These are phyloP conservation scores for Halcyon senegalensis DNA, from an alignment of 2,113 vertebrate species.

Conservation along the genomic window DNA sequence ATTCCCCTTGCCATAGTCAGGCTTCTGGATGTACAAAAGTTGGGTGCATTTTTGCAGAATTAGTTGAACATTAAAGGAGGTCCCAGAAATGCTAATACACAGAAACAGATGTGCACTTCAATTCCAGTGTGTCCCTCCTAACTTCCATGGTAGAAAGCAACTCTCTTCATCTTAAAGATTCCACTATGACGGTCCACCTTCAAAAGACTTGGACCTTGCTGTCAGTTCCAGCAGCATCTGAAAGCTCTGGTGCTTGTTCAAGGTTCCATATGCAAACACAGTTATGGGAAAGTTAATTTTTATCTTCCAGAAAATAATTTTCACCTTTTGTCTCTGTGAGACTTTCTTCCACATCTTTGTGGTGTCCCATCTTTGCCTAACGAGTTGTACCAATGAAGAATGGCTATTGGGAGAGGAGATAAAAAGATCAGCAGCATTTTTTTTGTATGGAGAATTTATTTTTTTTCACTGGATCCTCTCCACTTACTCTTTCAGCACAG, in stretches of 20 bases:
- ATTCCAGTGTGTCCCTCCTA: not conserved
- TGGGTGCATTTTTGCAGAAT: not conserved
- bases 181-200: not conserved
- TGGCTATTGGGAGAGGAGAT: not conserved
- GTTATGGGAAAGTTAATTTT: not conserved
- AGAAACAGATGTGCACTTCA: not conserved
- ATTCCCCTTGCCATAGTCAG: not conserved
- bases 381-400: not conserved
- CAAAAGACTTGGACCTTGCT: not conserved
- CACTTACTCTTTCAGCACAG: not conserved
- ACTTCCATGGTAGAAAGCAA: not conserved
- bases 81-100: not conserved
- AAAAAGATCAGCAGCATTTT: not conserved
- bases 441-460: not conserved
- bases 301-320: not conserved
- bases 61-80: not conserved
- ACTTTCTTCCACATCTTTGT: not conserved
- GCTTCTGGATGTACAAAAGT: not conserved
- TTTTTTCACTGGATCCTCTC: not conserved
- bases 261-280: rapidly evolving
- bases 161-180: not conserved
- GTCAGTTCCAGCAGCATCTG: not conserved
- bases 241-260: not conserved
- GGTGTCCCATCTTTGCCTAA: not conserved
- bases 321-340: not conserved